These are phyloP conservation scores for Coendou prehensilis DNA, from an alignment of 2,797 vertebrate species.

Conservation along the genomic window DNA sequence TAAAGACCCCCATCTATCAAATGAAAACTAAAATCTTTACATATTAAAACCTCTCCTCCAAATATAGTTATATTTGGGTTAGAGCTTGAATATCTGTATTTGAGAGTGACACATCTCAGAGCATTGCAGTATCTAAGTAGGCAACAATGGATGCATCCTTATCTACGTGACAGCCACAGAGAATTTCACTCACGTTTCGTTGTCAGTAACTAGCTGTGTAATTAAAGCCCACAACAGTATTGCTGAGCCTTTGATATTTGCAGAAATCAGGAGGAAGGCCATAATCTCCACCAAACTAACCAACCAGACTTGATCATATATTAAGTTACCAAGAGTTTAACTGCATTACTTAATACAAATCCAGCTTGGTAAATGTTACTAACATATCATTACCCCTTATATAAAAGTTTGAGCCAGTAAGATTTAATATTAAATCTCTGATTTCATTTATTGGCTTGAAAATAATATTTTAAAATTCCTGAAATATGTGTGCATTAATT, in stretches of 20 bases:
- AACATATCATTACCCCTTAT: background rate
- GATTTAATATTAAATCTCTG: background rate
- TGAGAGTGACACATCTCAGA: background rate
- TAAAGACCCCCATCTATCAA: background rate
- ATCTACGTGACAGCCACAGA: background rate
- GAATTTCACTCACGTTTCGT: background rate
- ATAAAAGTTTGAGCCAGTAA: background rate
- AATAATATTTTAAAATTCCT: slow-evolving; percentile 65
- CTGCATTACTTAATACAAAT: background rate
- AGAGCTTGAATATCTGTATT: background rate
- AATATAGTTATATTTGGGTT: background rate
- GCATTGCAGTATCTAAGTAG: background rate
- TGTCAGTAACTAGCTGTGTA: background rate
- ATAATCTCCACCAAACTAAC: background rate
- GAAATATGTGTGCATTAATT: slow-evolving; percentile 52
- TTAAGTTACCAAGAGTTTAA: background rate
- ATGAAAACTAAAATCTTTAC: background rate
- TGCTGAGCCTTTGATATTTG: background rate
- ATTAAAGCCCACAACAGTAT: background rate
- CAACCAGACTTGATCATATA: background rate
- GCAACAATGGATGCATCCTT: background rate
- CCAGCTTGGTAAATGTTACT: background rate
- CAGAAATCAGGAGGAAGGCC: background rate
- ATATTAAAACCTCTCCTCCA: background rate
- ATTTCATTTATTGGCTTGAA: slow-evolving; percentile 17